These are phyloP conservation scores for Mormyrus iriodes DNA, from an alignment of 2,113 vertebrate genomes.

Conservation along the genomic window DNA sequence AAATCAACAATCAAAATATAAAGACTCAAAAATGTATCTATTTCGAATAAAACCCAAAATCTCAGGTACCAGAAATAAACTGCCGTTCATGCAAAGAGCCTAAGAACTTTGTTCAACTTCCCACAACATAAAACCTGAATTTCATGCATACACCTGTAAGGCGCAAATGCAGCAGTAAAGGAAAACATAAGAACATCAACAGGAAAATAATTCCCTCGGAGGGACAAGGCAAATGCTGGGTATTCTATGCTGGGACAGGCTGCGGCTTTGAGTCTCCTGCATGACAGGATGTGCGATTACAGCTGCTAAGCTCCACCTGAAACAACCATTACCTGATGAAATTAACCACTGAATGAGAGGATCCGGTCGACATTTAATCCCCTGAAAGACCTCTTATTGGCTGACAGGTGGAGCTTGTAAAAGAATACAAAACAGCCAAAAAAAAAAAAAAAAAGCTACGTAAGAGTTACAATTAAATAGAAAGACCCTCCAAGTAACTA, in stretches of 20 bases:
- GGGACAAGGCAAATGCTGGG: neutral
- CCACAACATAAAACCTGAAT: neutral
- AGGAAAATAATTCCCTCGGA: neutral
- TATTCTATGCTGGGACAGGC: neutral
- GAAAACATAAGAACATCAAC: neutral
- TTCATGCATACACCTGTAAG: neutral
- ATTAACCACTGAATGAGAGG: constrained; percentile 43
- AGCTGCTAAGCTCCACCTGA: constrained; percentile 36
- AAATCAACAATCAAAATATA: neutral
- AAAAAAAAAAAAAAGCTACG: constrained; percentile 4
- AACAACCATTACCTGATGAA: constrained; percentile 44
- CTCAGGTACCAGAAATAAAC: neutral
- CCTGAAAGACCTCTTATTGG: constrained; percentile 41
- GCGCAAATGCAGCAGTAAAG: neutral
- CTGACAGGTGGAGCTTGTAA: constrained; percentile 39
- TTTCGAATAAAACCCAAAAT: neutral
- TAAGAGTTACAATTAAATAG: neutral
- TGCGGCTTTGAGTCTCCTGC: constrained; percentile 1
- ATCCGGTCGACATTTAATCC: constrained; percentile 31
- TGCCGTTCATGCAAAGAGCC: neutral
- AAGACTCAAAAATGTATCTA: neutral
- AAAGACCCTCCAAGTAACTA: neutral
- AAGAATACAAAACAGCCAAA: constrained; percentile 36
- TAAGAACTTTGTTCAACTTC: neutral
- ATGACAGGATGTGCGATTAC: constrained; percentile 14